Conservation (phyloP, 2,888 invertebrate species). For the Dendrolimus houi region DNA sequence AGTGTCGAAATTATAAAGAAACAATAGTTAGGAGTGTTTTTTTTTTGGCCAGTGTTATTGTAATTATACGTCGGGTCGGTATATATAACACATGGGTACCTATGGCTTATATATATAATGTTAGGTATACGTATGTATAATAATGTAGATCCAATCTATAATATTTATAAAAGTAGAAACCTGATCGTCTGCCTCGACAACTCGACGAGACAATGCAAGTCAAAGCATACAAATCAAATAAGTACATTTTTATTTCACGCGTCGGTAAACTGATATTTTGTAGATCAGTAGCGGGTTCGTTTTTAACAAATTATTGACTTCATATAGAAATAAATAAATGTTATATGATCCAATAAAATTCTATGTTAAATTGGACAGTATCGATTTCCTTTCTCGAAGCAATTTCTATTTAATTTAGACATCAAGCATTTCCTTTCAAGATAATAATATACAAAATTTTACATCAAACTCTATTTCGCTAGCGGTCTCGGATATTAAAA, state of each 20-base stretch:
- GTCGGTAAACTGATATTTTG: conserved; percentile 43
- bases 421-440: too few relatives aligned
- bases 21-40: too few relatives aligned
- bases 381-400: background rate
- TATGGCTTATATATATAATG: too few relatives aligned
- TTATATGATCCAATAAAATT: background rate
- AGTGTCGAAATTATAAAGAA: too few relatives aligned
- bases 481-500: too few relatives aligned
- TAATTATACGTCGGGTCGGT: too few relatives aligned
- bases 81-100: too few relatives aligned
- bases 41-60: too few relatives aligned
- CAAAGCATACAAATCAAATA: conserved; percentile 9
- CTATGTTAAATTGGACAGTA: background rate
- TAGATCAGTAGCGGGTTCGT: conserved; percentile 39
- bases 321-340: background rate
- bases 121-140: too few relatives aligned
- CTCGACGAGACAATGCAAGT: background rate
- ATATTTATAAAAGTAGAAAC: background rate
- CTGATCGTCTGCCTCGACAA: background rate
- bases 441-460: too few relatives aligned
- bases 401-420: too few relatives aligned
- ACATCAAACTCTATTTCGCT: too few relatives aligned
- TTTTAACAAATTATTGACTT: conserved; percentile 6
- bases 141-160: background rate
- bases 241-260: conserved; percentile 51